Percentiles rank a stretch among this genome's conserved stretches.
Evolutionary conservation across 30 jellyfish, hydroid and myxozoan genomes (phyloP).

Genomic region (Turritopsis dohrnii): DNA sequence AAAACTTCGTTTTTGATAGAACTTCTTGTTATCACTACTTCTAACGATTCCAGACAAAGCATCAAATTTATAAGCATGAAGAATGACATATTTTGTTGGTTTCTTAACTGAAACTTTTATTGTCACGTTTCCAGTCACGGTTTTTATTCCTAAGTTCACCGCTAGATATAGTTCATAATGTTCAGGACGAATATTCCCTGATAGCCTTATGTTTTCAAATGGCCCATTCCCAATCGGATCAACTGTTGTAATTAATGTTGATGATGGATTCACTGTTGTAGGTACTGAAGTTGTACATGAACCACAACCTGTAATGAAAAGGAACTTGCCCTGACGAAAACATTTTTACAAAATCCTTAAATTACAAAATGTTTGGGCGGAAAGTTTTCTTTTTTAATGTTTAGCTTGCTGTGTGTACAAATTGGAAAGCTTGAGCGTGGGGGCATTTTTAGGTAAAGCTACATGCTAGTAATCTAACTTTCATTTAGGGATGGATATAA

Average conservation of each 20-base stretch:
- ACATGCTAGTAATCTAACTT: too few species aligned
- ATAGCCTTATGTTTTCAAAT: conserved; percentile 50
- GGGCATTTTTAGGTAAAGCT: too few species aligned
- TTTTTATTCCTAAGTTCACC: conserved; percentile 42
- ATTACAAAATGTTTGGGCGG: too few species aligned
- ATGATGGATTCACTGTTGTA: neutral
- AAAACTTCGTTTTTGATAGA: conserved; percentile 31
- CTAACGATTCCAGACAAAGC: neutral
- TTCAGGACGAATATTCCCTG: conserved; percentile 46
- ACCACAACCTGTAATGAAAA: neutral
- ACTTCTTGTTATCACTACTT: neutral
- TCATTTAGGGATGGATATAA: too few species aligned
- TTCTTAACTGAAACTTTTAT: conserved; percentile 33
- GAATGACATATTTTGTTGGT: conserved; percentile 50
- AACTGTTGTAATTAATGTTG: conserved; percentile 18
- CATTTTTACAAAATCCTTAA: too few species aligned
- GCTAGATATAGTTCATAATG: conserved; percentile 63
- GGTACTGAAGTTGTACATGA: neutral
- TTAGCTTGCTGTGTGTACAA: too few species aligned
- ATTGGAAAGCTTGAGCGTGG: too few species aligned
- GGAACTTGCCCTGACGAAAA: too few species aligned
- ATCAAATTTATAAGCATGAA: conserved; percentile 36
- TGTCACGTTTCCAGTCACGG: conserved; percentile 43
- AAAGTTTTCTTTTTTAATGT: too few species aligned
- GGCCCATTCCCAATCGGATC: conserved; percentile 43